Percentiles rank a stretch among this genome's conserved stretches.
Conservation (phyloP, 1,140 invertebrate species). For the Drosophila tani region DNA sequence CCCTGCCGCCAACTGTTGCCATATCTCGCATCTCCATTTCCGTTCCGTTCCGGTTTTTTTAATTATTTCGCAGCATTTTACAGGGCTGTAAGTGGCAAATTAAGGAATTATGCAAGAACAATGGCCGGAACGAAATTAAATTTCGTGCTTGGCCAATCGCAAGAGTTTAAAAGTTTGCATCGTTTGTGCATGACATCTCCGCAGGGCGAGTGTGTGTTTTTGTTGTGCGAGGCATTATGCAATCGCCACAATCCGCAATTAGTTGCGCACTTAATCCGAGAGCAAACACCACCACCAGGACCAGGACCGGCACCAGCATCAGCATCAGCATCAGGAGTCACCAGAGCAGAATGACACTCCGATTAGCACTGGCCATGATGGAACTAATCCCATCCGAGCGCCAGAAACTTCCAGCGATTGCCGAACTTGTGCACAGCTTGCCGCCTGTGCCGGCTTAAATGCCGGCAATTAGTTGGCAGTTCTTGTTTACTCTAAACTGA, state of each 20-base stretch:
- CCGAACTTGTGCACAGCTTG: constrained; percentile 19
- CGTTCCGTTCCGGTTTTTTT: constrained; percentile 4
- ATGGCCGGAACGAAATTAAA: constrained; percentile 41
- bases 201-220: constrained; percentile 18
- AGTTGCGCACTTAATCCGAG: constrained; percentile 59
- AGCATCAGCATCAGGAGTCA: not conserved
- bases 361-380: constrained; percentile 32
- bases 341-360: constrained; percentile 35
- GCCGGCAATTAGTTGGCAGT: constrained; percentile 23
- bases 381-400: constrained; percentile 16
- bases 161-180: constrained; percentile 56
- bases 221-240: constrained; percentile 24
- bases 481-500: constrained; percentile 28
- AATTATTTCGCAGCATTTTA: constrained; percentile 22
- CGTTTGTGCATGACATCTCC: constrained; percentile 48
- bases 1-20: constrained; percentile 12
- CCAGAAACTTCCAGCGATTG: constrained; percentile 12
- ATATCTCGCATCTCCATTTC: constrained; percentile 10
- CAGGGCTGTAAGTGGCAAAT: constrained; percentile 22
- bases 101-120: constrained; percentile 20
- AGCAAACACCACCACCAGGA: constrained; percentile 21
- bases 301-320: not conserved
- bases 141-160: constrained; percentile 52
- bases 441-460: constrained; percentile 11
- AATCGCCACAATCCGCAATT: constrained; percentile 52